These are phyloP conservation scores for Bruchidius siliquastri DNA, from an alignment of 2,888 invertebrate species.

Conservation along the genomic window DNA sequence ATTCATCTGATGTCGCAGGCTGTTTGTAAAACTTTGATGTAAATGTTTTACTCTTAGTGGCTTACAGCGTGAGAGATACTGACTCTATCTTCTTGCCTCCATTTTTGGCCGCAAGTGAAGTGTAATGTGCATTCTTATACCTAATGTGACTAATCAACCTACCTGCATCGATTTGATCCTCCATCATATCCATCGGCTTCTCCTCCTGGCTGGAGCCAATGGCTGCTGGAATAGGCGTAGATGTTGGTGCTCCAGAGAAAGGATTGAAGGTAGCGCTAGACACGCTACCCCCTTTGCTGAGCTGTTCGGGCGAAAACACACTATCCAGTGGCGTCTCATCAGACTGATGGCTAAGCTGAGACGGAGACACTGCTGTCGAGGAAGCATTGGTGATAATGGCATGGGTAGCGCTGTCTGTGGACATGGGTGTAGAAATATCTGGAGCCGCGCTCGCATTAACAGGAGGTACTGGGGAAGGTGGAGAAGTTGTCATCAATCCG, in stretches of 20 bases:
- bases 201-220: not conserved
- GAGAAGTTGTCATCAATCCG: not conserved
- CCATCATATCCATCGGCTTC: slow-evolving; percentile 3
- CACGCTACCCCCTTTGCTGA: slow-evolving; percentile 44
- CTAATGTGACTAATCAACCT: no score
- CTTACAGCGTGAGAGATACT: no score
- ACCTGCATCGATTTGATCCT: not conserved
- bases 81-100: no score
- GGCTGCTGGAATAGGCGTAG: not conserved
- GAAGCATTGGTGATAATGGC: not conserved
- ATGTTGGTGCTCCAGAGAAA: slow-evolving; percentile 4
- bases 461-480: not conserved
- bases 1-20: no score
- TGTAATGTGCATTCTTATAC: no score
- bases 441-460: not conserved
- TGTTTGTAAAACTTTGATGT: no score
- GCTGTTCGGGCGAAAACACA: slow-evolving; percentile 42
- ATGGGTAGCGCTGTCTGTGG: not conserved
- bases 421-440: not conserved
- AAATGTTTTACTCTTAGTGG: no score
- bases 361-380: slow-evolving; percentile 5
- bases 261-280: slow-evolving; percentile 50
- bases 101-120: no score
- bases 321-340: slow-evolving; percentile 16
- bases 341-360: slow-evolving; percentile 6